Evolutionary conservation across 2,797 vertebrate genomes (phyloP).

Genomic region (Adrianichthys oophorus): DNA sequence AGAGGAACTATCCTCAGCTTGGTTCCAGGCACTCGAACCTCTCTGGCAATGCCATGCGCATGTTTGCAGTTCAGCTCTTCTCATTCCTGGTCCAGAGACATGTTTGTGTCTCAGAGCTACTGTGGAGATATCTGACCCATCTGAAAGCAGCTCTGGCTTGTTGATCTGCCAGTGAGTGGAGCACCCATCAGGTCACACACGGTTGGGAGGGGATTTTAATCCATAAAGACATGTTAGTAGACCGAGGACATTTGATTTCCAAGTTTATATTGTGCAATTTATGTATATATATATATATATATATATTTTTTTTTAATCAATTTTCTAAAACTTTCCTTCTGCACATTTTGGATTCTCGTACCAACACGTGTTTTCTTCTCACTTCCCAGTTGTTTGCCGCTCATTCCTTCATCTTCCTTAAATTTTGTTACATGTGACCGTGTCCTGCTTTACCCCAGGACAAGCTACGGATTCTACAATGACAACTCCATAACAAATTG

Average conservation of each 20-base stretch:
- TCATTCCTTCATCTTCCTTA: constrained; percentile 47
- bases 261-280: too few species aligned
- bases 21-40: constrained; percentile 32
- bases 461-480: constrained; percentile 69
- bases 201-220: constrained; percentile 41
- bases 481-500: constrained; percentile 77
- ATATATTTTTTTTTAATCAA: background rate
- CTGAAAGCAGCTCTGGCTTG: constrained; percentile 47
- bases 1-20: constrained; percentile 18
- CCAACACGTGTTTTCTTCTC: background rate
- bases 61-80: constrained; percentile 52
- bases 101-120: constrained; percentile 36
- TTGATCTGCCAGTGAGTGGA: constrained; percentile 15
- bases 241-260: too few species aligned
- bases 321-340: background rate
- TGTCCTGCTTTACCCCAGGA: constrained; percentile 67
- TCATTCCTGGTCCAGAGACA: constrained; percentile 38
- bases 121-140: constrained; percentile 57
- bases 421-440: constrained; percentile 69
- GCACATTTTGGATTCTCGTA: background rate
- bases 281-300: too few species aligned
- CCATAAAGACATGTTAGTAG: constrained; percentile 44
- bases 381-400: constrained; percentile 55
- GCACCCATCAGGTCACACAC: too few species aligned
- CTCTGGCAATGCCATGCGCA: constrained; percentile 20